Evolutionary conservation across 2,888 invertebrate genomes (phyloP), one percentile per base, ranked within the genome.

Genomic region (Malthinus flaveolus): DNA sequence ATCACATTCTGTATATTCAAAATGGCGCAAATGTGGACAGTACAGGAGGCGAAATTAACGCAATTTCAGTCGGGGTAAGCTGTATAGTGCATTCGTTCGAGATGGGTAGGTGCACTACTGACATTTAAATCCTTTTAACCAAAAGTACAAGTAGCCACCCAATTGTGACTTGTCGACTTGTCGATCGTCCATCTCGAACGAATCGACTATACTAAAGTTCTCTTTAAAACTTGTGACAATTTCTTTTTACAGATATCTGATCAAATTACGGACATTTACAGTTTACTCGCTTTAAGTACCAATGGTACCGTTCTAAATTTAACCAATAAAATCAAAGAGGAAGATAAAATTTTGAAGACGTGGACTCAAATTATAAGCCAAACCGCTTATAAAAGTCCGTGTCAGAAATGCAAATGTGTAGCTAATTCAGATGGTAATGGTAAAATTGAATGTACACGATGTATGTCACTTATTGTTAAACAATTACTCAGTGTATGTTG

Each of bases 391-490:
- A 50, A 37, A 31, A 68, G 67, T 56, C 67, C 68, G 32, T 68
- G 68, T 37, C 68, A 68, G 55, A 62, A 61, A 44, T 68, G 68
- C 49, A 64, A 63, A 50, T 68, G 68, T 56, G 47, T 65, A 44
- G 34, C 55, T 23, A 61, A 64, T 42, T 12, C 44, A 12, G 62
- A 64, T 50, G 66, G 65, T 12, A 62, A 62, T 15, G 66, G 66
- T 7, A 59, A 62, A 56, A 59, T 67, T 9, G 65, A 66, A 48
- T 68, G 68, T 39, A 53, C 49, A n/a, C 46, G 67, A 44, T 68
- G 68, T 46, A 63, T 68, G 53, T 58, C 66, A 32, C 68, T 67
- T 32, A 63, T 65, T 11, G 66, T 68, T 15, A 68, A 67, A 56
- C 66, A 66, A 54, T 65, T 68, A 52, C 49, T 68, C 23, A 66